Base-by-base conservation (phyloP, 2,888 invertebrate genomes). In the Sphaerophoria taeniata region DNA sequence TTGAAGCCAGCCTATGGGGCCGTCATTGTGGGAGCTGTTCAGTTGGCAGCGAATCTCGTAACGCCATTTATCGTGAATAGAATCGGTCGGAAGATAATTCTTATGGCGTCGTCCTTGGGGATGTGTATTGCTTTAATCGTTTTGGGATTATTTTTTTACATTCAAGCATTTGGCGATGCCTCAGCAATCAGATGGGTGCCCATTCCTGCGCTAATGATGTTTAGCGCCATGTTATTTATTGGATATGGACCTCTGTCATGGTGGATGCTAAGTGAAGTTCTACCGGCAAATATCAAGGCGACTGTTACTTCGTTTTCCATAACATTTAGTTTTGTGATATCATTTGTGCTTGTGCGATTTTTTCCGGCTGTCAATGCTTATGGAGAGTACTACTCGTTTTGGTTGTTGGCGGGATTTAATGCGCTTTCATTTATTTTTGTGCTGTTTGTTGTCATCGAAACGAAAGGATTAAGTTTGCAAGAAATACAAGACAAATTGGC, bases 371-470 rank as follows among this genome's bases (percentile, higher is more conserved):
- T 70, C 1, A 70, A 56, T 70, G 55, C 45, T 11, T 2, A 55
- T 9, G 70, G 56, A 55, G 12, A 14, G 1, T 51, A 56, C 33
- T 70, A 45, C 12, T 14, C 11, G 4, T 55, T 56, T 12, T 70
- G 70, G 70, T 5, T 53, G 56, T 55, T 70, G 1, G 51, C 33
- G 3, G 55, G 49, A n/a, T 12, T 70, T 4, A 43, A 43, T 43
- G 31, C 11, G 3, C 12, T 56, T 6, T 55, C 9, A 1, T 55
- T 56, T 2, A 6, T 70, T 7, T 70, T 70, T 70, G 70, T 95
- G 0, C 91, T 95, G 65, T 93, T 95, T 88, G 90, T 95, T 69
- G 94, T 98, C n/a, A 97, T 98, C 1, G 98, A 98, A 93, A 98
- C 98, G 0, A 67, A 53, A 51, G 67, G 67, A 56, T 95, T 96